These are phyloP conservation scores for Ptilodon capucinus DNA, from an alignment of 2,888 invertebrate species.

Conservation along the genomic window DNA sequence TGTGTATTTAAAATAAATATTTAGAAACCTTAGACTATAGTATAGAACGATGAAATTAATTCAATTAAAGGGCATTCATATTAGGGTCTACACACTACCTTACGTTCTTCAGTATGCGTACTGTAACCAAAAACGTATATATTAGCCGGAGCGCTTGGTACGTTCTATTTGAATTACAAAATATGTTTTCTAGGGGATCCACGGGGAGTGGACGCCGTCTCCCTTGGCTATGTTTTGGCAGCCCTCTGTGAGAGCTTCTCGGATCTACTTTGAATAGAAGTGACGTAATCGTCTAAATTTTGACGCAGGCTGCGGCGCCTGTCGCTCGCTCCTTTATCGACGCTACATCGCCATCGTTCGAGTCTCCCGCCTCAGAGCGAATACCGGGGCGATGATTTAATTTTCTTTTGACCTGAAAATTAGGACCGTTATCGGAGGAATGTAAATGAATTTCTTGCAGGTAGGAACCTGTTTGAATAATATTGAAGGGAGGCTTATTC, in stretches of 20 bases:
- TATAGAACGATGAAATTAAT: too few species aligned
- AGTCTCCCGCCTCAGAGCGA: slow-evolving; percentile 36
- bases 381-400: slow-evolving; percentile 43
- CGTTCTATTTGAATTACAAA: slow-evolving; percentile 57
- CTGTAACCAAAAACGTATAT: slow-evolving; percentile 39
- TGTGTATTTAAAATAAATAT: too few species aligned
- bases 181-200: slow-evolving; percentile 43
- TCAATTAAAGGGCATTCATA: slow-evolving; percentile 16
- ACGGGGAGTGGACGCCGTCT: slow-evolving; percentile 26
- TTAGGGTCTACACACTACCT: slow-evolving; percentile 28
- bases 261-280: slow-evolving; percentile 66
- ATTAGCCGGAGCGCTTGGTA: slow-evolving; percentile 36
- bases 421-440: slow-evolving; percentile 26
- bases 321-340: slow-evolving; percentile 47
- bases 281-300: slow-evolving; percentile 61
- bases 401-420: slow-evolving; percentile 39
- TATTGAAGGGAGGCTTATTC: not conserved
- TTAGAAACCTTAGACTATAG: too few species aligned
- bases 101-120: slow-evolving; percentile 24
- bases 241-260: slow-evolving; percentile 39
- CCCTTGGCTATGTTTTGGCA: slow-evolving; percentile 38
- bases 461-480: slow-evolving; percentile 19
- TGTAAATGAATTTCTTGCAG: slow-evolving; percentile 22
- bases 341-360: slow-evolving; percentile 44
- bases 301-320: slow-evolving; percentile 49